Conservation (phyloP, 2,888 invertebrate genomes). For the Drosophila dives region DNA sequence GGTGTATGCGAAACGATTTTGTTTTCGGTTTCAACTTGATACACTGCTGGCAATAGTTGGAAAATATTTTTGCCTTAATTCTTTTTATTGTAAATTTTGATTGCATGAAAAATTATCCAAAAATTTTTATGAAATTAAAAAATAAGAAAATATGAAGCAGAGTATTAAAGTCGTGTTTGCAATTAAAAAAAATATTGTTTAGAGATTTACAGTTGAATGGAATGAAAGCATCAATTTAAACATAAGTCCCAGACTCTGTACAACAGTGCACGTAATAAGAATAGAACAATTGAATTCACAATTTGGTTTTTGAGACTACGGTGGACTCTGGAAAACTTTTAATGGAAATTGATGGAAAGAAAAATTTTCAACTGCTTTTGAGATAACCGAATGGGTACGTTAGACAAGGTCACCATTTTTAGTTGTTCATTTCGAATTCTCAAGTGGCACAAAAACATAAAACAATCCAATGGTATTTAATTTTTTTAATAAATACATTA, state of each 20-base stretch:
- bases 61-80: background rate
- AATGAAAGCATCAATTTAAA: background rate
- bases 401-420: conserved; percentile 14
- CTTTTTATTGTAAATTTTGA: background rate
- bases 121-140: background rate
- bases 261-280: background rate
- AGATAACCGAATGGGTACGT: background rate
- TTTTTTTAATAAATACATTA: background rate
- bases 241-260: background rate
- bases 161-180: background rate
- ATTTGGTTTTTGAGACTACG: background rate
- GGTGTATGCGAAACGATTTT: no score
- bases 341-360: background rate
- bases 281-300: conserved; percentile 17
- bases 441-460: conserved; percentile 5
- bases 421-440: conserved; percentile 4
- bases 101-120: background rate
- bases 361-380: background rate
- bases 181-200: background rate
- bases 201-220: background rate
- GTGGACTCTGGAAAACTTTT: background rate
- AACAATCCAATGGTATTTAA: background rate
- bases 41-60: background rate
- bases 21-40: background rate
- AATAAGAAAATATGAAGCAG: background rate